These are phyloP conservation scores for Emydoidea blandingii DNA, from an alignment of 2,797 vertebrate species.

Conservation along the genomic window DNA sequence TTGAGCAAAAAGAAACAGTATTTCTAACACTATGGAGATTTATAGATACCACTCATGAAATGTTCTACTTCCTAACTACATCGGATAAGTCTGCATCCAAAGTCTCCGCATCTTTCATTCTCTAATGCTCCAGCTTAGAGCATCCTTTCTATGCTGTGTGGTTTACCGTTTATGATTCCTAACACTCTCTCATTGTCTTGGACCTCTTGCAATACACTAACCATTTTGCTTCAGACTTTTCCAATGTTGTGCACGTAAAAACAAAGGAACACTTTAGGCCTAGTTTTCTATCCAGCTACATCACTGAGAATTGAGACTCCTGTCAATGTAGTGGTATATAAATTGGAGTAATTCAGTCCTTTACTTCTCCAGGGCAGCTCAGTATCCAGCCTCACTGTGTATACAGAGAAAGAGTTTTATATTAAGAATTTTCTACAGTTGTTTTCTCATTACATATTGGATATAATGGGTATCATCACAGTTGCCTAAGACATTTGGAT, in stretches of 20 bases:
- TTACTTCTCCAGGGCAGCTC: not conserved
- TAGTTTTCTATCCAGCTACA: not conserved
- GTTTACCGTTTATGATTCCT: not conserved
- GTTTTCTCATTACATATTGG: not conserved
- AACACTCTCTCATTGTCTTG: not conserved
- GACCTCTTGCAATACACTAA: not conserved
- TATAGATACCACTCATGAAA: not conserved
- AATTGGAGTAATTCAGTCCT: not conserved
- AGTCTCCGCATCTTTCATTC: not conserved
- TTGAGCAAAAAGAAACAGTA: not conserved
- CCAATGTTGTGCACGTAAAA: not conserved
- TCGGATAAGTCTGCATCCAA: not conserved
- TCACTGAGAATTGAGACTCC: not conserved
- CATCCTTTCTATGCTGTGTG: not conserved
- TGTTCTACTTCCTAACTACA: not conserved
- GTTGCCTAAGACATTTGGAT: not conserved
- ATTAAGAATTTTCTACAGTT: not conserved
- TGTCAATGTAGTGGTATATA: not conserved
- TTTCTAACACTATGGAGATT: not conserved
- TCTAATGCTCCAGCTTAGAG: not conserved
- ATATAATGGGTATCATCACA: not conserved
- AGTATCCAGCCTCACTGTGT: not conserved
- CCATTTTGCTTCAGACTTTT: not conserved
- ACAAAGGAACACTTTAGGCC: not conserved
- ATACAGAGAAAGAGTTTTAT: not conserved